Percentiles rank a stretch among this genome's conserved stretches.
Conservation (phyloP, 2,113 vertebrate species). For the Phrynocephalus versicolor region DNA sequence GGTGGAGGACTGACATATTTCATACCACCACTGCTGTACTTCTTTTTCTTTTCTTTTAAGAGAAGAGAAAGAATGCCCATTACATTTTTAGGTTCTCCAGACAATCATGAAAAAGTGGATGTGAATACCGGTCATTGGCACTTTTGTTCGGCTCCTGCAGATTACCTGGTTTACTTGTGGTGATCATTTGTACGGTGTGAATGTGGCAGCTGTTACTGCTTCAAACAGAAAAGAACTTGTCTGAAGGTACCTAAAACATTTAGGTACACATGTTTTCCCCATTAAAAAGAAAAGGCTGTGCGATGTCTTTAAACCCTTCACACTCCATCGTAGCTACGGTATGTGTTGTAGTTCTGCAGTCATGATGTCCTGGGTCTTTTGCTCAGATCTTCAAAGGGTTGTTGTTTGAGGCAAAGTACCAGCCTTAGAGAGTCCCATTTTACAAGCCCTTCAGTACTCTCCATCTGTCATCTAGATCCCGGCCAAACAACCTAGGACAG, state of each 20-base stretch:
- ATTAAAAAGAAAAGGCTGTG: background rate
- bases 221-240: background rate
- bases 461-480: background rate
- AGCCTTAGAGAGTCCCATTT: background rate
- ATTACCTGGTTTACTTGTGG: background rate
- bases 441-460: background rate
- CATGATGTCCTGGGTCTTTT: background rate
- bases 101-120: background rate
- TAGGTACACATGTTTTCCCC: background rate
- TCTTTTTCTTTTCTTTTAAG: background rate
- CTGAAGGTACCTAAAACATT: background rate
- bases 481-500: background rate
- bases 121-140: background rate
- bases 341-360: background rate
- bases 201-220: background rate
- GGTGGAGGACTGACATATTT: background rate
- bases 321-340: background rate
- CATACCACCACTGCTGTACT: background rate
- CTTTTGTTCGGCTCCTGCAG: background rate
- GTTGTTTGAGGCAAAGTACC: background rate
- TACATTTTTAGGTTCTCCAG: background rate
- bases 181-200: background rate
- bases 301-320: background rate
- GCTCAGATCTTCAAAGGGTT: background rate
- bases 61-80: background rate